These are phyloP conservation scores for Pseudolaguvia tuberculata DNA, from an alignment of 2,113 vertebrate genomes.

Conservation along the genomic window DNA sequence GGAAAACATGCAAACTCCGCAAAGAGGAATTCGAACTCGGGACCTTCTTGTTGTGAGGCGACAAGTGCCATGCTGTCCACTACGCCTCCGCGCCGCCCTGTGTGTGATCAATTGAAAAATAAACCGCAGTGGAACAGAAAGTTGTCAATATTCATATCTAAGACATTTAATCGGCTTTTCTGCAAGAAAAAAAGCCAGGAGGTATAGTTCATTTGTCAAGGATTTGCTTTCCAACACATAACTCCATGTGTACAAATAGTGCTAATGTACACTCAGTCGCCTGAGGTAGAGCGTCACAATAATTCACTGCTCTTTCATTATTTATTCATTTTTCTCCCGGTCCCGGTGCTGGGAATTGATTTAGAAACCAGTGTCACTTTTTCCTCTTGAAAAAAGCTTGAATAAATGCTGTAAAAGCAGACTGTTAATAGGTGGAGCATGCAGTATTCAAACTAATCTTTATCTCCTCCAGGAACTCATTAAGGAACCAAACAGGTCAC, in stretches of 20 bases:
- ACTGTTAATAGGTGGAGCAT: constrained; percentile 43
- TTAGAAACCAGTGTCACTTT: constrained; percentile 14
- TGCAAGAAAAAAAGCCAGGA: constrained; percentile 7
- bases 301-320: constrained; percentile 18
- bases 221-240: constrained; percentile 28
- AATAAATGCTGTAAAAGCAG: constrained; percentile 38
- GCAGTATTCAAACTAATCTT: constrained; percentile 56
- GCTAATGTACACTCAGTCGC: constrained; percentile 8
- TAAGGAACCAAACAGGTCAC: constrained; percentile 69
- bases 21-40: not conserved
- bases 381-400: constrained; percentile 9
- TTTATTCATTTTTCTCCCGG: constrained; percentile 10
- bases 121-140: constrained; percentile 21
- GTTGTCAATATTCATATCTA: constrained; percentile 16
- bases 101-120: constrained; percentile 32
- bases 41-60: not conserved
- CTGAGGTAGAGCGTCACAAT: constrained; percentile 11
- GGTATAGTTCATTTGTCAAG: constrained; percentile 27
- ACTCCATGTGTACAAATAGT: not conserved
- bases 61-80: not conserved
- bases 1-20: too few relatives aligned
- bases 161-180: constrained; percentile 13
- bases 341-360: constrained; percentile 29
- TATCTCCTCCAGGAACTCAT: constrained; percentile 67
- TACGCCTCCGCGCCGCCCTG: too few relatives aligned